Conservation (phyloP, 1,140 invertebrate genomes). For the Tetramorium alpestre region DNA sequence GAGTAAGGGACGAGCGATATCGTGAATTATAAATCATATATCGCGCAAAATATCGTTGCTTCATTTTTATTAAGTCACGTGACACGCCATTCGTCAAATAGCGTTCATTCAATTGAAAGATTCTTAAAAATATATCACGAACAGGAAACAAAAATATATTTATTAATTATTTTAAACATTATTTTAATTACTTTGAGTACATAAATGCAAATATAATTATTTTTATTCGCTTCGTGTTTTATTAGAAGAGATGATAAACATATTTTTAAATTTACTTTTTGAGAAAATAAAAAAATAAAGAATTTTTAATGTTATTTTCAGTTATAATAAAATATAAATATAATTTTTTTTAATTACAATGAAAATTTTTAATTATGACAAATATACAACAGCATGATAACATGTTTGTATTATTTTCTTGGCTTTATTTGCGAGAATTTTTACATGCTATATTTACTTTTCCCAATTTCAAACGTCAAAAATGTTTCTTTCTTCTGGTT, state of each 20-base stretch:
- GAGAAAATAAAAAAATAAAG: not conserved
- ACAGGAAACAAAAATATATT: not conserved
- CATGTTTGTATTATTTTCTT: not conserved
- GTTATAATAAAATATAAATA: not conserved
- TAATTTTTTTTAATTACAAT: not conserved
- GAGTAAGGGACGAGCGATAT: constrained; percentile 55
- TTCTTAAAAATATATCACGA: not conserved
- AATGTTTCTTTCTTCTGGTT: not conserved
- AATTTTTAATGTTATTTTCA: not conserved
- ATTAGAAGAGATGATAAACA: not conserved
- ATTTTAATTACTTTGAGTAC: not conserved
- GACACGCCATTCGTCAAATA: constrained; percentile 69
- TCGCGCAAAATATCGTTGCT: constrained; percentile 63
- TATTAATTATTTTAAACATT: not conserved
- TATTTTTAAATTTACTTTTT: not conserved
- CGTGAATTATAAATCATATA: constrained; percentile 73
- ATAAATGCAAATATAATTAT: not conserved
- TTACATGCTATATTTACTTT: not conserved
- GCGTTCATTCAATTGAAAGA: not conserved
- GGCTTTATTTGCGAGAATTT: not conserved
- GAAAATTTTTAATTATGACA: not conserved
- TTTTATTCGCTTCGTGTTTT: not conserved
- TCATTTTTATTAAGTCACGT: constrained; percentile 67
- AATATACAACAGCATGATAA: not conserved
- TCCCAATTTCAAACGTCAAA: not conserved